Base-by-base conservation (phyloP, 92 coral and sea anemone genomes). In the Porites cylindrica region DNA sequence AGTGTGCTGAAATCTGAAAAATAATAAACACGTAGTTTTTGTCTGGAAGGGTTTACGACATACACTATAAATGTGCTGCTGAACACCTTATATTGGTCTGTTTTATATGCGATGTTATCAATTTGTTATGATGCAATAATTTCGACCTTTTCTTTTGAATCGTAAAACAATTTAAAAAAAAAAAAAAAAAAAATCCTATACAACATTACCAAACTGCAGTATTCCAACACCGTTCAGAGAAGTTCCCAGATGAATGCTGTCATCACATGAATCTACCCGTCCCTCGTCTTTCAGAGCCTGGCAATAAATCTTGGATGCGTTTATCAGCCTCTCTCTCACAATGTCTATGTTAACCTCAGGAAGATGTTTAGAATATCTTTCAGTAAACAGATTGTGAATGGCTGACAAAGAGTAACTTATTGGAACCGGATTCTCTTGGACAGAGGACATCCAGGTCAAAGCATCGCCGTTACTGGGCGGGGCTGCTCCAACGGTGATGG, bases 391-490 rank as follows among this genome's bases (percentile, higher is more conserved):
- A 8, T 56, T 66, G 54, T 86, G 51, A 61, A 88, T 88, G 18
- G 75, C 81, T 23, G 61, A 72, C 6, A 91, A 79, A 4, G 86
- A 82, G 43, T 91, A 91, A 23, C 14, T 51, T 11, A 80, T 88
- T 12, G 92, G 89, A 7, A 91, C 89, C 1, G 94, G 94, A 56
- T 82, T 87, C 47, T 83, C 69, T 60, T 83, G 72, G 29, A 77
- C 89, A 16, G 85, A 79, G 7, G 92, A 43, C 7, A 92, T 92
- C 94, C 94, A 91, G 0, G 79, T 88, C 88, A 83, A 11, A 2
- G 92, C 92, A 60, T 91, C 87, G 12, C 92, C 94, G 61, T 91
- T 84, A 12, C 85, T 82, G 5, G 92, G 92, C 0, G 90, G 94
- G n/a, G 94, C 67, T 1, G 88, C 80, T 1, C 90, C 94, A 2